Percentiles rank a stretch among this genome's conserved stretches.
Evolutionary conservation across 2,797 vertebrate species (phyloP).

Genomic region (Argyrosomus regius): DNA sequence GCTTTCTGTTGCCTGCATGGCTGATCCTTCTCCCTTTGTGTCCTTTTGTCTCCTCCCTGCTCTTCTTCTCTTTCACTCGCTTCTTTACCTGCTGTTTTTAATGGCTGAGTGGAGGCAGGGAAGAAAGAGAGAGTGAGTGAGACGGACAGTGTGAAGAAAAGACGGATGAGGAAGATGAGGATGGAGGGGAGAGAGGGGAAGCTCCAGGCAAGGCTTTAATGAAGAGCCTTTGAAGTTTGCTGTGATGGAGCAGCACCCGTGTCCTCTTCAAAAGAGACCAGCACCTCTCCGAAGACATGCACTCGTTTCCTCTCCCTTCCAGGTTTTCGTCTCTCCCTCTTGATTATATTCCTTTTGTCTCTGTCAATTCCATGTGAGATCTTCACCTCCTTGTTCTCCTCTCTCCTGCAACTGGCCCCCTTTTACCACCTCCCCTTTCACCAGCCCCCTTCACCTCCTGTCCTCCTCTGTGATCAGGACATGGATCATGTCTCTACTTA

Average conservation of each 20-base stretch:
- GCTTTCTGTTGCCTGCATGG: conserved; percentile 54
- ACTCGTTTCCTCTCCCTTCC: conserved; percentile 42
- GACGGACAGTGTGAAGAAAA: conserved; percentile 58
- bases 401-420: conserved; percentile 8
- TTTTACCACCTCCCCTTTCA: not conserved
- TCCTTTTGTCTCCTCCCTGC: conserved; percentile 45
- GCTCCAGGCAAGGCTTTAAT: conserved; percentile 78
- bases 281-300: conserved; percentile 52
- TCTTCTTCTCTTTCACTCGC: conserved; percentile 50
- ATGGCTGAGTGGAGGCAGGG: conserved; percentile 53
- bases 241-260: conserved; percentile 71
- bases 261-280: conserved; percentile 70
- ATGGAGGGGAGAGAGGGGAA: conserved; percentile 18
- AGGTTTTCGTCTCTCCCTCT: conserved; percentile 34
- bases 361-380: conserved; percentile 41
- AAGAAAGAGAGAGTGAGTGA: conserved; percentile 41
- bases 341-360: conserved; percentile 59
- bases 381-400: conserved; percentile 36
- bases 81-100: conserved; percentile 64
- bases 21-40: conserved; percentile 47
- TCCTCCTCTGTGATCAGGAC: conserved; percentile 74
- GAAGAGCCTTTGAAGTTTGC: conserved; percentile 80
- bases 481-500: conserved; percentile 72
- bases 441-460: conserved; percentile 2
- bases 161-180: conserved; percentile 50